Evolutionary conservation across 2,113 vertebrate species (phyloP).

Genomic region (Manacus vitellinus): DNA sequence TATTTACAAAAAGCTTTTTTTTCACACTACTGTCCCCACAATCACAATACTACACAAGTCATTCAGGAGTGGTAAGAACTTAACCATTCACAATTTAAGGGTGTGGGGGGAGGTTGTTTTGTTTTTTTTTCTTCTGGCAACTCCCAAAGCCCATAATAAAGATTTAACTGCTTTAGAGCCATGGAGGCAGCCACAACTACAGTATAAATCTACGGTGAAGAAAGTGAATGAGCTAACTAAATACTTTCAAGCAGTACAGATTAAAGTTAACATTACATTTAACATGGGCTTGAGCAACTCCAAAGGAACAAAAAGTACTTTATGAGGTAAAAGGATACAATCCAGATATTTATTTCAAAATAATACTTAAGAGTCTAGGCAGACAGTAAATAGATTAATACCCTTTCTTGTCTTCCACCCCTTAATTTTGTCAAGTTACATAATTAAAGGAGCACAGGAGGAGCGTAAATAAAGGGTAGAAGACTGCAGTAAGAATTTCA

Average conservation of each 20-base stretch:
- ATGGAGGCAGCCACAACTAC: neutral
- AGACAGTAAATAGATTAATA: slow-evolving; percentile 27
- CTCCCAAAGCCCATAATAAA: neutral
- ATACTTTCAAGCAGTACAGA: neutral
- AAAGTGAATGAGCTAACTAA: neutral
- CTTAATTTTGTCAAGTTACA: slow-evolving; percentile 31
- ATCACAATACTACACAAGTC: neutral
- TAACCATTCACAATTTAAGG: neutral
- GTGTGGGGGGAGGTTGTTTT: neutral
- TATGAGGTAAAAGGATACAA: neutral
- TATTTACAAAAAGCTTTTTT: neutral
- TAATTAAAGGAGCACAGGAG: slow-evolving; percentile 27
- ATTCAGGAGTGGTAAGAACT: accelerated
- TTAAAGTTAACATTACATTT: neutral
- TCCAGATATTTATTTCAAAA: slow-evolving; percentile 11
- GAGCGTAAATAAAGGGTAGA: neutral
- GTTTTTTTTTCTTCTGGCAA: neutral
- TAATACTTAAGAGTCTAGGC: neutral
- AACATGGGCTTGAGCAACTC: neutral
- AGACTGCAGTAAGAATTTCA: neutral
- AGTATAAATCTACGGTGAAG: neutral
- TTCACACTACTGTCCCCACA: neutral
- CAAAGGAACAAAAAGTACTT: neutral
- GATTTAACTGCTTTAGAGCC: neutral
- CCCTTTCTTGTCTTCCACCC: neutral